Evolutionary conservation across 2,113 vertebrate species (phyloP).

Genomic region (Triplophysa siluroides): DNA sequence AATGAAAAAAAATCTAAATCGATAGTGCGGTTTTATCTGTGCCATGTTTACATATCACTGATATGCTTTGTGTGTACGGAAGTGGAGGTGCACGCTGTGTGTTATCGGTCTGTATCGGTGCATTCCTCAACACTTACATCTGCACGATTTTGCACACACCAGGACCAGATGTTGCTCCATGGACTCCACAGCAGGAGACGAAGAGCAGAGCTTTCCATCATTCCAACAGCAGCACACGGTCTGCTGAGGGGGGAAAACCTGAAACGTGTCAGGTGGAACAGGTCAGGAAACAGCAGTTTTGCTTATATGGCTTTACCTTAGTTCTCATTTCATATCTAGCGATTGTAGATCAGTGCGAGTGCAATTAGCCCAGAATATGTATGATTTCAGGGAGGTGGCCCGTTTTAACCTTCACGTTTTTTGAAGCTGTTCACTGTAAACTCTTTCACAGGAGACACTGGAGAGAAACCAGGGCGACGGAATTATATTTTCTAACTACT

Average conservation of each 20-base stretch:
- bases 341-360: constrained; percentile 23
- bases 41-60: constrained; percentile 11
- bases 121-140: constrained; percentile 28
- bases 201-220: constrained; percentile 39
- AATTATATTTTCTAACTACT: constrained; percentile 44
- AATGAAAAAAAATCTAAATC: constrained; percentile 4
- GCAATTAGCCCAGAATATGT: constrained; percentile 5
- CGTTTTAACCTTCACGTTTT: constrained; percentile 27
- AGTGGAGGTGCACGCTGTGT: constrained; percentile 4
- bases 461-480: constrained; percentile 22
- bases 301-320: constrained; percentile 10
- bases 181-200: constrained; percentile 13
- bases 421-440: constrained; percentile 26
- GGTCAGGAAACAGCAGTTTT: constrained; percentile 21
- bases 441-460: constrained; percentile 1
- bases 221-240: constrained; percentile 24
- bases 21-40: neutral
- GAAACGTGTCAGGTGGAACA: constrained; percentile 26
- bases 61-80: constrained; percentile 27
- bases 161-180: constrained; percentile 27
- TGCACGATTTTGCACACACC: constrained; percentile 24
- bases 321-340: constrained; percentile 11
- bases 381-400: constrained; percentile 11
- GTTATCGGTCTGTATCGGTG: constrained; percentile 9
- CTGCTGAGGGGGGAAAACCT: neutral